A percentile compares a stretch with the other conserved stretches of the same genome.
Evolutionary conservation across 2,797 vertebrate species (phyloP).

Genomic region (Alcedo quadribrachys): DNA sequence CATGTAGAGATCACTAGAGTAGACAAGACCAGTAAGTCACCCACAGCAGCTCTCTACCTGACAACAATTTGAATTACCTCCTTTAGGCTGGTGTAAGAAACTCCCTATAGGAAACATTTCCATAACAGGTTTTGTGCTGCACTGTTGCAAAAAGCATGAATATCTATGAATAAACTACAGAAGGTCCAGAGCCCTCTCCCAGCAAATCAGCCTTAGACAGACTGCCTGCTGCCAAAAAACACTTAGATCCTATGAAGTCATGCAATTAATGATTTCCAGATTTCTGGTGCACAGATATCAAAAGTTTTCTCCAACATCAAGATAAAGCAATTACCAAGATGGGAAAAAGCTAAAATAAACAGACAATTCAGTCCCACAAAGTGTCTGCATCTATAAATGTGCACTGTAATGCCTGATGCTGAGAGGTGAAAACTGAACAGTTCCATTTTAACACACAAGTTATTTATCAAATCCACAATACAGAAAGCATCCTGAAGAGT

Average conservation of each 20-base stretch:
- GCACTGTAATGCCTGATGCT: not conserved
- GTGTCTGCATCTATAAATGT: not conserved
- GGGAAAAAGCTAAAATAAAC: not conserved
- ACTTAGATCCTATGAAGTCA: slow-evolving; percentile 34
- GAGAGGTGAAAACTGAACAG: not conserved
- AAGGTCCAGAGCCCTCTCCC: not conserved
- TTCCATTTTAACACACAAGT: not conserved
- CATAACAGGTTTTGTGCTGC: not conserved
- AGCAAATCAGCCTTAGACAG: not conserved
- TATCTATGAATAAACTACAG: not conserved
- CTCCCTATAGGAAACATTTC: not conserved
- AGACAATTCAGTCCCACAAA: not conserved
- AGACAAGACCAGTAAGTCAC: not conserved
- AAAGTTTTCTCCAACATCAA: not conserved
- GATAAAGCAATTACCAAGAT: not conserved
- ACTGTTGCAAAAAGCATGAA: not conserved
- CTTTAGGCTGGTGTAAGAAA: not conserved
- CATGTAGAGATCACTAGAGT: not conserved
- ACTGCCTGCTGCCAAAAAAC: slow-evolving; percentile 5
- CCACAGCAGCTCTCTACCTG: not conserved
- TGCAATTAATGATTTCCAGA: slow-evolving; percentile 37
- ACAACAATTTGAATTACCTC: not conserved
- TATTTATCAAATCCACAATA: not conserved
- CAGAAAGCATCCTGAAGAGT: not conserved
- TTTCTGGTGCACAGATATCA: slow-evolving; percentile 28